A percentile compares a stretch with the other conserved stretches of the same genome.
These are phyloP conservation scores for Eupithecia pulchellata DNA, from an alignment of 2,888 invertebrate genomes.

Conservation along the genomic window DNA sequence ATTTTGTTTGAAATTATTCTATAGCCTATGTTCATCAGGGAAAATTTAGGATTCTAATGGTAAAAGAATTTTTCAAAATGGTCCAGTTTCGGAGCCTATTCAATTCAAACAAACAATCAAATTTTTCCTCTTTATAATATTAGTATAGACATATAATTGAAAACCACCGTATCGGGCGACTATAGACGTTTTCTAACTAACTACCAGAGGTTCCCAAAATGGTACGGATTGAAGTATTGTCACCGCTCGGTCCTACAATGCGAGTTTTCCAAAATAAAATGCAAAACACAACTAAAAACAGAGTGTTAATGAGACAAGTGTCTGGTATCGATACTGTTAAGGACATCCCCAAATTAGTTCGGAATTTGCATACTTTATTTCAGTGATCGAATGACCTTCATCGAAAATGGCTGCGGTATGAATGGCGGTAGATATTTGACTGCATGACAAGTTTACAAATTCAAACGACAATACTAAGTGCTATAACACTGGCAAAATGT, in stretches of 20 bases:
- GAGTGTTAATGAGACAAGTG: slow-evolving; percentile 46
- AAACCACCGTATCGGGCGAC: no score
- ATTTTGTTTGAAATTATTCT: no score
- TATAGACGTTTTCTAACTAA: no score
- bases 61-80: no score
- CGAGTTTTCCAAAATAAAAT: slow-evolving; percentile 10
- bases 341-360: slow-evolving; percentile 38
- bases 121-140: no score
- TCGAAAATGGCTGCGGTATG: slow-evolving; percentile 35
- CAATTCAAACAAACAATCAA: no score
- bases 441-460: slow-evolving; percentile 11
- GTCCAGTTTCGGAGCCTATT: no score
- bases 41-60: no score
- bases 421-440: slow-evolving; percentile 27
- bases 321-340: slow-evolving; percentile 28
- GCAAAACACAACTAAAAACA: slow-evolving; percentile 27
- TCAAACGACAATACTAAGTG: neutral
- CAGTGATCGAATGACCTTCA: slow-evolving; percentile 50
- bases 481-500: neutral
- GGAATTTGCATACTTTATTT: slow-evolving; percentile 46
- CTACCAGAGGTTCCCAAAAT: neutral
- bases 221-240: neutral
- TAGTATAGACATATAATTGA: no score
- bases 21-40: no score
- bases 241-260: neutral